Evolutionary conservation across 2,113 vertebrate genomes (phyloP).

Genomic region (Mystacornis crossleyi): DNA sequence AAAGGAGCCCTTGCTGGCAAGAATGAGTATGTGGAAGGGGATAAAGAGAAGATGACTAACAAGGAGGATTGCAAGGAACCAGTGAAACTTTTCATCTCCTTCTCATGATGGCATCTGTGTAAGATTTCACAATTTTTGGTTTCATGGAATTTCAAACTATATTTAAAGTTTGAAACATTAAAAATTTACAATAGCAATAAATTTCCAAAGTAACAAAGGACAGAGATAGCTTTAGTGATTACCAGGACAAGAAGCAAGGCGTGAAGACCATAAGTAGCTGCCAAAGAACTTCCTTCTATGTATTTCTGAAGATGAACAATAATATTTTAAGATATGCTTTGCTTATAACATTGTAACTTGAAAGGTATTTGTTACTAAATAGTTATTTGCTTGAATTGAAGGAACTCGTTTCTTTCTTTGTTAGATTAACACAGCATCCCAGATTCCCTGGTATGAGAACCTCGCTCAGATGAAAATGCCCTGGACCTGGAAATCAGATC

Average conservation of each 20-base stretch:
- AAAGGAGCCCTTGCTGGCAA: not conserved
- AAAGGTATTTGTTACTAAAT: not conserved
- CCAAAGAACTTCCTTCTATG: not conserved
- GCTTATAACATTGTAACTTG: not conserved
- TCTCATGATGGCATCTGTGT: not conserved
- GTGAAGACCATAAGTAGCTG: not conserved
- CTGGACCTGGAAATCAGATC: slow-evolving; percentile 77
- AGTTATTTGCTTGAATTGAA: not conserved
- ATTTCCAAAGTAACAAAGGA: not conserved
- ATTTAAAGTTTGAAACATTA: not conserved
- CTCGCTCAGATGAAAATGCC: slow-evolving; percentile 88
- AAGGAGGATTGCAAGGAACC: not conserved
- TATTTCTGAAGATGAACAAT: not conserved
- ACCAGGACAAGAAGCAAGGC: not conserved
- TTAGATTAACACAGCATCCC: slow-evolving; percentile 86
- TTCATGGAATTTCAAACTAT: not conserved
- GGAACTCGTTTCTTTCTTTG: not conserved
- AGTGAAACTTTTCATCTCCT: not conserved
- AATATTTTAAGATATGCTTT: not conserved
- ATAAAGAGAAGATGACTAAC: not conserved
- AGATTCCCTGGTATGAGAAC: slow-evolving; percentile 93
- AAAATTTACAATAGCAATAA: not conserved
- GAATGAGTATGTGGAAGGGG: not conserved
- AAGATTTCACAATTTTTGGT: not conserved
- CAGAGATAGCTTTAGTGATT: not conserved